Base-by-base conservation (phyloP, 2,888 invertebrate genomes). In the Tuberolachnus salignus region DNA sequence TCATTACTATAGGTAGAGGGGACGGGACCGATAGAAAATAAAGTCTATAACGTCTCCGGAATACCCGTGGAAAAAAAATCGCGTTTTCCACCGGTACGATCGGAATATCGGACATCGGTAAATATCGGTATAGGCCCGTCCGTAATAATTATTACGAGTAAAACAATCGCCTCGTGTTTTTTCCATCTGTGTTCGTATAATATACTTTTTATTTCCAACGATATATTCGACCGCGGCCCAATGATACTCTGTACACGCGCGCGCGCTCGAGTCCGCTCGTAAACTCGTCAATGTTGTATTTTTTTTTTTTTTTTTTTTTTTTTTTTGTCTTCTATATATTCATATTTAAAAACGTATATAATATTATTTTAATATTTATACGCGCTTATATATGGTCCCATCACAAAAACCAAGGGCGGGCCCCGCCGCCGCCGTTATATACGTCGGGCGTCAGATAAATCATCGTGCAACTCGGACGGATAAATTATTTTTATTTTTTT, bases 371-470 rank as follows among this genome's bases (percentile, higher is more conserved):
- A 67, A 46, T 67, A 53, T 34, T 11, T 14, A n/a, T 49, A 10
- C 13, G 16, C 42, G 51, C 19, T 16, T 64, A 14, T 44, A n/a
- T 75, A 44, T 44, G 55, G 67, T 21, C 44, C 26, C 57, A n/a
- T n/a, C n/a, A 64, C 64, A 46, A 59, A 67, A 78, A 49, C 75
- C 67, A 78, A 67, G 59, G 75, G 67, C 67, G 75, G 75, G 57
- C 75, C 75, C 75, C 8, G 34, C 67, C 51, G 63, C n/a, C n/a
- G n/a, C n/a, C n/a, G n/a, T n/a, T 72, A 72, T 70, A 53, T 19
- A 71, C 59, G 23, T 46, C 74, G 55, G 66, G 75, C 67, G 67
- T 78, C 75, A 67, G 44, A 78, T 78, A 78, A 78, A 78, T 78
- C 75, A 78, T n/a, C n/a, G n/a, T 67, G 57, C 49, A 34, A 67